Evolutionary conservation across 2,888 invertebrate genomes (phyloP).

Genomic region (Acrobasis repandana): DNA sequence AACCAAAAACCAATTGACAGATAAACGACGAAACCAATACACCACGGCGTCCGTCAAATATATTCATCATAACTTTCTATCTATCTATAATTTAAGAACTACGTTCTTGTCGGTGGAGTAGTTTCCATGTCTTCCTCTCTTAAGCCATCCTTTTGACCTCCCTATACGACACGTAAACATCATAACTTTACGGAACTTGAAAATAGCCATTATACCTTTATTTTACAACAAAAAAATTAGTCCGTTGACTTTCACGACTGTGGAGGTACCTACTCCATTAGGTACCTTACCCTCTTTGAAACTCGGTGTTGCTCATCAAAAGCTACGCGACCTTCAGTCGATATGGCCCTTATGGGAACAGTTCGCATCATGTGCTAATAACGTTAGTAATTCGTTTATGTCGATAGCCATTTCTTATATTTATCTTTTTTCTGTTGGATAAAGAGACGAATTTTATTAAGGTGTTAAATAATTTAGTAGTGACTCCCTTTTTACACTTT

Average conservation of each 20-base stretch:
- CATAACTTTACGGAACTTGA: background rate
- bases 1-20: too few species aligned
- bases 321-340: slow-evolving; percentile 8
- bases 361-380: slow-evolving; percentile 1
- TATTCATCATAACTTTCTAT: too few species aligned
- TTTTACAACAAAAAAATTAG: background rate
- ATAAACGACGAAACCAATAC: too few species aligned
- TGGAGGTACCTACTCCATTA: background rate
- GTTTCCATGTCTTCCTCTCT: too few species aligned
- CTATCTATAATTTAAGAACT: too few species aligned
- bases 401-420: background rate
- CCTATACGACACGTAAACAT: too few species aligned
- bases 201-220: background rate
- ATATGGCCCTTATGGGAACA: slow-evolving; percentile 4
- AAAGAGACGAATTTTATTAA: too few species aligned
- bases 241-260: background rate
- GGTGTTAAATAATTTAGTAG: too few species aligned
- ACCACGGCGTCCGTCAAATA: too few species aligned
- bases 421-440: background rate
- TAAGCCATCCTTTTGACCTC: too few species aligned
- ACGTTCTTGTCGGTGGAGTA: too few species aligned
- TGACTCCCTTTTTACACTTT: too few species aligned
- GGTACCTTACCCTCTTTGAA: background rate
- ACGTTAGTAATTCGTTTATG: slow-evolving; percentile 9
- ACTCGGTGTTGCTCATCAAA: slow-evolving; percentile 3